Evolutionary conservation across 2,113 vertebrate genomes (phyloP), one percentile per base, ranked within the genome.

Genomic region (Cheirogaleus medius): DNA sequence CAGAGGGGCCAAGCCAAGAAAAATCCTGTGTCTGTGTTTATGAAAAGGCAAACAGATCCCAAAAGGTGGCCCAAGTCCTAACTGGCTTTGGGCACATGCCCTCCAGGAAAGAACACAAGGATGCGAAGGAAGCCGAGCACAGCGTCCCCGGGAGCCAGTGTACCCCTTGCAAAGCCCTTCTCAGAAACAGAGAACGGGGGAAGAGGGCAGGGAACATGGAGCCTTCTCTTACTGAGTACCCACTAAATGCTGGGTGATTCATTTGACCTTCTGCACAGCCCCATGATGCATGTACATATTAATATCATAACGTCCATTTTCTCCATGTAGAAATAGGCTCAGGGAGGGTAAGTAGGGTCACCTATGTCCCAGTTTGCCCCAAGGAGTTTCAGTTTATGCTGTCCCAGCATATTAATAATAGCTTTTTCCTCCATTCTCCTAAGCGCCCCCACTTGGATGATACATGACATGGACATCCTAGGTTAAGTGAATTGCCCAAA

Each of bases 11-110:
- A 9, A 9, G 97, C 97, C 49, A 12, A n/a, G 80, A 92, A 83
- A 98, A 97, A 83, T 52, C 60, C 94, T 23, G 42, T 7, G n/a
- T 77, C 84, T 97, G 95, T 97, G 87, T 63, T 87, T 97, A 97
- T 96, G 93, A 95, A 97, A 97, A 88, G 83, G 42, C 90, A 94
- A 98, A 97, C 89, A 78, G 47, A 11, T 88, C 97, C 96, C 77
- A 63, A 34, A 1, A 4, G 73, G 68, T 94, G 68, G 94, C 84
- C 96, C 58, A 47, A 64, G 96, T 56, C 82, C 82, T n/a, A 3
- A 27, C 15, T 71, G 82, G 93, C 95, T 66, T 80, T 89, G 87
- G 84, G 85, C 81, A 80, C 73, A 15, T 44, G 73, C 94, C 91
- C 95, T 97, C 87, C 84, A 96, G 87, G 88, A 97, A 93, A 49